Percentiles rank a stretch among this genome's conserved stretches.
Evolutionary conservation across 2,888 invertebrate genomes (phyloP).

Genomic region (Chrysotoxum bicinctum): DNA sequence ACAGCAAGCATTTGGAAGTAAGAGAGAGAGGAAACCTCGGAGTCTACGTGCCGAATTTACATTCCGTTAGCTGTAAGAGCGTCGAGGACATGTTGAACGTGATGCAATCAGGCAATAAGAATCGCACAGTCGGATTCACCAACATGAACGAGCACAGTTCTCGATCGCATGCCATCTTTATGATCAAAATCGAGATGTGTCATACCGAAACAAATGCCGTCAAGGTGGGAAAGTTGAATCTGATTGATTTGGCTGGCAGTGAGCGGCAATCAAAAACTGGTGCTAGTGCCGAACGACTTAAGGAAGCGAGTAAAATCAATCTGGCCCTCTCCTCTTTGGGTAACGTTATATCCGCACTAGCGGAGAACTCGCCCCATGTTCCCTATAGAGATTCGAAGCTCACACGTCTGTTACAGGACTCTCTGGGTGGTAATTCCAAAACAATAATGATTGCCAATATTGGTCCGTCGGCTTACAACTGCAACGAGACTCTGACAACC

Average conservation of each 20-base stretch:
- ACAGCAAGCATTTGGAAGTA: conserved; percentile 83
- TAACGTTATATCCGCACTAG: conserved; percentile 98
- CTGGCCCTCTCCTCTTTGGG: conserved; percentile 97
- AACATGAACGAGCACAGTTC: conserved; percentile 99
- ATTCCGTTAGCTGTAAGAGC: conserved; percentile 96
- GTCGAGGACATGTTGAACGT: conserved; percentile 96
- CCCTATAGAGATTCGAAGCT: conserved; percentile 99
- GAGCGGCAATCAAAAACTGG: conserved; percentile 98
- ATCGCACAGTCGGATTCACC: conserved; percentile 96
- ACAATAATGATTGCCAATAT: conserved; percentile 99
- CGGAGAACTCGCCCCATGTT: conserved; percentile 96
- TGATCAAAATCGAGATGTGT: conserved; percentile 98
- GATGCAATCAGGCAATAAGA: conserved; percentile 96
- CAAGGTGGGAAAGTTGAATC: conserved; percentile 96
- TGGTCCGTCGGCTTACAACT: conserved; percentile 98
- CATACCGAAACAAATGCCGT: conserved; percentile 84
- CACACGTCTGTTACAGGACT: conserved; percentile 97
- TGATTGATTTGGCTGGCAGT: conserved; percentile 99
- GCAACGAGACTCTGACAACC: conserved; percentile 98
- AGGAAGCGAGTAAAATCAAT: conserved; percentile 99
- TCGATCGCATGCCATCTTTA: conserved; percentile 98
- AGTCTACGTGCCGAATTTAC: conserved; percentile 97
- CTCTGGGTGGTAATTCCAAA: conserved; percentile 98
- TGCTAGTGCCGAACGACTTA: conserved; percentile 94
- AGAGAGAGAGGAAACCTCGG: conserved; percentile 89